Percentiles rank a stretch among this genome's conserved stretches.
Evolutionary conservation across 1,140 invertebrate genomes (phyloP).

Genomic region (Bombus confusus): DNA sequence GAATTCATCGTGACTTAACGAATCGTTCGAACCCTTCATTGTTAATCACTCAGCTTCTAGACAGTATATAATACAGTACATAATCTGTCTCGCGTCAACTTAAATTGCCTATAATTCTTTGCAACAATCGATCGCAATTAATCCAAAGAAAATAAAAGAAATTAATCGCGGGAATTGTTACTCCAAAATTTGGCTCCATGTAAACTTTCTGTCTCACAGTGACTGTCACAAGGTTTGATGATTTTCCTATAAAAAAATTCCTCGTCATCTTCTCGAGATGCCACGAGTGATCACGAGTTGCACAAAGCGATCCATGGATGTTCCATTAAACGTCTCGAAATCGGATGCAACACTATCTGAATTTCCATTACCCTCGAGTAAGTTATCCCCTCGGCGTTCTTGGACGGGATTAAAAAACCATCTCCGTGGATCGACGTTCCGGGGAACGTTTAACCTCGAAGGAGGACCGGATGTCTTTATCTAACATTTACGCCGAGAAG

Average conservation of each 20-base stretch:
- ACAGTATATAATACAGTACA: no score
- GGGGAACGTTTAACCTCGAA: conserved; percentile 13
- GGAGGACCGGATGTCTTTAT: conserved; percentile 32
- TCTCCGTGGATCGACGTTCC: conserved; percentile 24
- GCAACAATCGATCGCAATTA: no score
- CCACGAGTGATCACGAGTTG: neutral
- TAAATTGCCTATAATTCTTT: no score
- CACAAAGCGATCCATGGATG: neutral
- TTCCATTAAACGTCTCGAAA: neutral
- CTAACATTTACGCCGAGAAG: conserved; percentile 24
- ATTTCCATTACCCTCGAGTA: conserved; percentile 37
- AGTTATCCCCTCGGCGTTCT: conserved; percentile 27
- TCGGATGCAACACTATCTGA: conserved; percentile 3
- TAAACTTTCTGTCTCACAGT: neutral
- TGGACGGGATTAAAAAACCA: conserved; percentile 43
- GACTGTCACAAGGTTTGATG: no score
- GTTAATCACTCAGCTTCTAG: no score
- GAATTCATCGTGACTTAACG: no score
- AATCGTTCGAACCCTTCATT: no score
- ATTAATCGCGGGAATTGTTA: no score
- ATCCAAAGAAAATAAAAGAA: no score
- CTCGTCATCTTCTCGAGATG: neutral
- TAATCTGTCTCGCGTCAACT: no score
- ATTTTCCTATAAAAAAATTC: neutral
- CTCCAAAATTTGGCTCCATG: neutral